These are phyloP conservation scores for Crenichthys baileyi DNA, from an alignment of 2,797 vertebrate species.

Conservation along the genomic window DNA sequence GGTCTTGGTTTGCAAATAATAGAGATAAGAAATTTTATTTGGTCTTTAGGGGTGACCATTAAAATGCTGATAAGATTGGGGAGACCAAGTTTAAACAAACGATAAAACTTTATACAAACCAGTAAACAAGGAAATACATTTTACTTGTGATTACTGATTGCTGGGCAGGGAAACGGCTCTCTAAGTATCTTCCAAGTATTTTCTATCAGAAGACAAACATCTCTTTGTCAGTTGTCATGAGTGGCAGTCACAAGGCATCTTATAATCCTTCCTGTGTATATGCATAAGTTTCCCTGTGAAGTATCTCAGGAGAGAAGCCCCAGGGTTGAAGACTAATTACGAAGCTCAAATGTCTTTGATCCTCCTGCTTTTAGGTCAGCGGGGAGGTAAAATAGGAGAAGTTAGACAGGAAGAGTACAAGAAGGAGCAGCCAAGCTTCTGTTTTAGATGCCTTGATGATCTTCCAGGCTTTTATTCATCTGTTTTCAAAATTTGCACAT, in stretches of 20 bases:
- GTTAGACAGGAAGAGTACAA: constrained; percentile 33
- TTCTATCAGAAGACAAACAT: constrained; percentile 16
- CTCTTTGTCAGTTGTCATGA: constrained; percentile 37
- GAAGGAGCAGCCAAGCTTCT: constrained; percentile 18
- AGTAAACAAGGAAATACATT: background rate
- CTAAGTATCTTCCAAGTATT: background rate
- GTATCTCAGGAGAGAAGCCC: constrained; percentile 29
- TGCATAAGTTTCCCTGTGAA: constrained; percentile 37
- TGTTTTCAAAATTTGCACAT: constrained; percentile 5
- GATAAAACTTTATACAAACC: background rate
- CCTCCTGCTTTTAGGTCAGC: constrained; percentile 26
- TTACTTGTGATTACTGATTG: too few relatives aligned
- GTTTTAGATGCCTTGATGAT: constrained; percentile 19
- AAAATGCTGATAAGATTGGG: background rate
- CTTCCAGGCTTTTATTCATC: constrained; percentile 36
- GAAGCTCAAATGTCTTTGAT: constrained; percentile 47
- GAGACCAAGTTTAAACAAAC: too few relatives aligned
- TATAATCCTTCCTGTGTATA: constrained; percentile 63
- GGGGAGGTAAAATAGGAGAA: constrained; percentile 31
- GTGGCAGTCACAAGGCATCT: constrained; percentile 27
- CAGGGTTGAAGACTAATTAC: constrained; percentile 43
- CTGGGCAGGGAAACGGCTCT: background rate
- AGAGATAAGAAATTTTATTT: background rate
- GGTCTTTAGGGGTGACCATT: background rate
- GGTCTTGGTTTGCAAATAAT: background rate